phyloP scores from a whole-genome alignment of 2,797 vertebrate genomes.

The Nasua narica region DNA sequence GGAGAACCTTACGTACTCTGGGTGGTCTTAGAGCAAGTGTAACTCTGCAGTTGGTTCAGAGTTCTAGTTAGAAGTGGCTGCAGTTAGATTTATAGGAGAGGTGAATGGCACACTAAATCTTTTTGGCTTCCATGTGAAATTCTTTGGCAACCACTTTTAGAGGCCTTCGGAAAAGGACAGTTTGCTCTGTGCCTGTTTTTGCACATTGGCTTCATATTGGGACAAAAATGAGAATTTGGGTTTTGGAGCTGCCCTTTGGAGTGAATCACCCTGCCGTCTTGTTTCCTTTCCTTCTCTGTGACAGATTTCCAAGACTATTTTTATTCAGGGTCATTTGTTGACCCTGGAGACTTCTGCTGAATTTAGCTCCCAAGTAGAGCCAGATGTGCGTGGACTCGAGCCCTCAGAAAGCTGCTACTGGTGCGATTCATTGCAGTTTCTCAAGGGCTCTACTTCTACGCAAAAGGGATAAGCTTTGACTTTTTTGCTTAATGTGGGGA shows the following conservation, averaged over 20 bases:
- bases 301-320: conserved; percentile 82
- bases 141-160: conserved; percentile 66
- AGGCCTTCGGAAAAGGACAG: conserved; percentile 68
- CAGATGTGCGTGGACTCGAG: conserved; percentile 78
- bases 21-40: conserved; percentile 37
- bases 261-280: conserved; percentile 77
- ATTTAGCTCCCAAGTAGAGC: conserved; percentile 81
- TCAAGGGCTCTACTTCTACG: not conserved
- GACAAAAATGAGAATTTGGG: conserved; percentile 58
- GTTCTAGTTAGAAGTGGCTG: not conserved
- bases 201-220: conserved; percentile 47
- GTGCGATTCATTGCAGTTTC: conserved; percentile 19
- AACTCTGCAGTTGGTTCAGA: not conserved
- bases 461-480: not conserved
- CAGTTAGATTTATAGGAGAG: conserved; percentile 55
- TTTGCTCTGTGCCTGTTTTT: conserved; percentile 73
- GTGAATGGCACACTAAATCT: conserved; percentile 69
- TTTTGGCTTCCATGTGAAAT: conserved; percentile 62
- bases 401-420: conserved; percentile 48
- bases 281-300: conserved; percentile 72
- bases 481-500: conserved; percentile 22
- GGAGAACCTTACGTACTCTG: not conserved
- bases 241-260: conserved; percentile 71
- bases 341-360: conserved; percentile 81
- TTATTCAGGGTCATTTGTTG: conserved; percentile 80